Base-by-base conservation (phyloP, 2,888 invertebrate species). In the Nowickia ferox region DNA sequence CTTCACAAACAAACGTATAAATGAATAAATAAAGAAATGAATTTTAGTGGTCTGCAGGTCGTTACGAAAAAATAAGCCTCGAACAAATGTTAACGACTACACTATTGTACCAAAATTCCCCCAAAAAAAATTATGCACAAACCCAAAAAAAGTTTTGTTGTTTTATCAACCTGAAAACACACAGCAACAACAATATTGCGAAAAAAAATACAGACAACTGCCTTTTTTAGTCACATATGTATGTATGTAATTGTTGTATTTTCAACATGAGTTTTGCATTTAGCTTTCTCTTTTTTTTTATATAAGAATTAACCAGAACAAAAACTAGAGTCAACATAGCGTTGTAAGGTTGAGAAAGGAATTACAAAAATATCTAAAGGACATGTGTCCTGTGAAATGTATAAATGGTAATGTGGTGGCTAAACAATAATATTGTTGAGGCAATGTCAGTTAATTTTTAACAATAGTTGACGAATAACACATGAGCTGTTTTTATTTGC, bases 361-460 rank as follows among this genome's bases (percentile, higher is more conserved):
- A 69, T 63, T 66, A 46, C 48, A 74, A 69, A 85, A 81, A 81
- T 69, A 68, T 51, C 68, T 69, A 65, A 40, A 75, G 65, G 78
- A 82, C 78, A 85, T 78, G 69, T 85, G 78, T 78, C 63, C 82
- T 63, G 10, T 78, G 48, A 66, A 40, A 68, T 72, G 59, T 30
- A 19, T 46, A 53, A n/a, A 68, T 79, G 57, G 19, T 30, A 30
- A 66, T 68, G 68, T 72, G 46, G 15, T 40, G 63, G 42, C 68
- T 63, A 77, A 74, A 74, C 72, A 84, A 80, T 61, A 80, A 84
- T 74, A 79, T 66, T 84, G 17, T 15, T 53, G 6, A 46, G 13
- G 42, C 13, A 68, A 42, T 44, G 63, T 63, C 42, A 42, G n/a
- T 13, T 17, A 5, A 40, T 22, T 11, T 2, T 3, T 8, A 61